phyloP scores from a whole-genome alignment of 2,888 invertebrate species.

The Empis livida region DNA sequence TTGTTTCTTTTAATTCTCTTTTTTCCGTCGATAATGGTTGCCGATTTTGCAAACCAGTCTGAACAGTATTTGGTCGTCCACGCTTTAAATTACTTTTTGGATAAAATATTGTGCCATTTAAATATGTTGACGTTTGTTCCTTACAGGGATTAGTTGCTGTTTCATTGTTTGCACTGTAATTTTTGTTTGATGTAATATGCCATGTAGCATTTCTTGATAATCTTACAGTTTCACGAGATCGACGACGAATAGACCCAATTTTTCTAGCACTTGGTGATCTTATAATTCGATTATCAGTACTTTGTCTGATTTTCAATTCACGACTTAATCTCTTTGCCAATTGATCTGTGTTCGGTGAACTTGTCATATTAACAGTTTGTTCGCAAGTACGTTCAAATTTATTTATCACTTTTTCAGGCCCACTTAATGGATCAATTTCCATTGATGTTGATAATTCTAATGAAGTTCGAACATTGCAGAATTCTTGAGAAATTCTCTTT shows the following conservation, averaged over 20 bases:
- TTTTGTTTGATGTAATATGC: conserved; percentile 37
- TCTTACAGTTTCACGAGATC: conserved; percentile 49
- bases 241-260: conserved; percentile 59
- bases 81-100: conserved; percentile 42
- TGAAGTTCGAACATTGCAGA: conserved; percentile 30
- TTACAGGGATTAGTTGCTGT: conserved; percentile 3
- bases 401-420: conserved; percentile 52
- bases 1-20: neutral
- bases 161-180: conserved; percentile 5
- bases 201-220: conserved; percentile 51
- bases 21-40: neutral
- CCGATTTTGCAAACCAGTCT: conserved; percentile 26
- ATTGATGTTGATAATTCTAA: conserved; percentile 2
- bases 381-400: conserved; percentile 62
- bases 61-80: conserved; percentile 39
- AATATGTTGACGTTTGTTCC: conserved; percentile 5
- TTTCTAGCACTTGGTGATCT: conserved; percentile 70
- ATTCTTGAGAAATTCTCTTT: conserved; percentile 54
- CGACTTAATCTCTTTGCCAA: conserved; percentile 56
- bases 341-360: conserved; percentile 42
- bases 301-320: conserved; percentile 60
- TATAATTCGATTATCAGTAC: conserved; percentile 54
- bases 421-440: conserved; percentile 19
- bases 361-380: conserved; percentile 40
- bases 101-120: conserved; percentile 32